Evolutionary conservation across 2,797 vertebrate species (phyloP).

Genomic region (Micromesistius poutassou): DNA sequence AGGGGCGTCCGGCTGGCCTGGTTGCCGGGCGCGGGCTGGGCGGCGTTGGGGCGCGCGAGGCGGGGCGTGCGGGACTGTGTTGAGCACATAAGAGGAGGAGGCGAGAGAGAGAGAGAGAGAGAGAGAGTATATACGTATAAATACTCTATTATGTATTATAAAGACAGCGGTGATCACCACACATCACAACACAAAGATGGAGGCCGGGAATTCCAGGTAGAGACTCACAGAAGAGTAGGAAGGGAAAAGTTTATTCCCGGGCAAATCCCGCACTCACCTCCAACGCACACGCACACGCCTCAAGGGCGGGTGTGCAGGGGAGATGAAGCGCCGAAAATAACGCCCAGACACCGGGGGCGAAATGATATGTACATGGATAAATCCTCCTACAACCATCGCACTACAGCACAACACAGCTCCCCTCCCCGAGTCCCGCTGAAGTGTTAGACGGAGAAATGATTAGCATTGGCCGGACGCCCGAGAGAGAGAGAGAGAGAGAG

Average conservation of each 20-base stretch:
- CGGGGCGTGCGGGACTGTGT: conserved; percentile 72
- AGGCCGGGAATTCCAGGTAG: not conserved
- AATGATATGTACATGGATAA: too few species aligned
- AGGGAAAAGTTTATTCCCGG: not conserved
- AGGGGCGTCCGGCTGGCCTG: conserved; percentile 88
- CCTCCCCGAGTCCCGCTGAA: not conserved
- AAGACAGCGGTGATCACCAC: not conserved
- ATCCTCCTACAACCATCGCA: not conserved
- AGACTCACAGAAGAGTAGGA: not conserved
- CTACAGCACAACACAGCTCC: not conserved
- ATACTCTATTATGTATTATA: not conserved
- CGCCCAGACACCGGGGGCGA: not conserved
- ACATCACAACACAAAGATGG: not conserved
- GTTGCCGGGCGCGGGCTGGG: conserved; percentile 86
- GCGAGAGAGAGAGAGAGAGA: not conserved
- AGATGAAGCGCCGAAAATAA: not conserved
- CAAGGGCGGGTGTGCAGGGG: not conserved
- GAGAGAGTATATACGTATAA: too few species aligned
- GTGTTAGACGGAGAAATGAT: not conserved
- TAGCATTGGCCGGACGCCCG: not conserved
- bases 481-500: too few species aligned
- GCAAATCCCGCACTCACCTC: not conserved
- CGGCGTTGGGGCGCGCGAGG: conserved; percentile 75
- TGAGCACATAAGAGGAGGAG: conserved; percentile 9
- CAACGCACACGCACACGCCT: not conserved